phyloP scores from a whole-genome alignment of 2,113 vertebrate genomes.

The Dasyurus viverrinus region DNA sequence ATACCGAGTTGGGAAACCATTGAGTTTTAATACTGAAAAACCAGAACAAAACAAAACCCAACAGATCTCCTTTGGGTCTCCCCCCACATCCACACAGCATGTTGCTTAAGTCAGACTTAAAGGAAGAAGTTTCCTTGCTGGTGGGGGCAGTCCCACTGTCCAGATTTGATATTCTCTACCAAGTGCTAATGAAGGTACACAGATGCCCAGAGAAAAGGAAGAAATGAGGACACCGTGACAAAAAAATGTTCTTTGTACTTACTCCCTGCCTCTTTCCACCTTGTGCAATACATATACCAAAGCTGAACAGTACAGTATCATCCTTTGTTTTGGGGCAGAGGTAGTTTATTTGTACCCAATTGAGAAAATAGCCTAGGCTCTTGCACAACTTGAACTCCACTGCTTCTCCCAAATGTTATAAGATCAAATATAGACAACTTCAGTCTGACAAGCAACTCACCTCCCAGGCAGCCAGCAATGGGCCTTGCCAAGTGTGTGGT shows the following conservation, averaged over 20 bases:
- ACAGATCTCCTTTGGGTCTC: not conserved
- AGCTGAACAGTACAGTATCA: not conserved
- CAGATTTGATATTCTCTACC: conserved; percentile 52
- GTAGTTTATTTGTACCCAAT: conserved; percentile 39
- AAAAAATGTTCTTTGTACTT: not conserved
- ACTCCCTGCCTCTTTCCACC: not conserved
- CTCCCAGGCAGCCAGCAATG: conserved; percentile 50
- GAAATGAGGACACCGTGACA: not conserved
- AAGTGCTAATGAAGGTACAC: not conserved
- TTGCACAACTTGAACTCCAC: not conserved
- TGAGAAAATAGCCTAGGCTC: conserved; percentile 41
- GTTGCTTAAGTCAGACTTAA: not conserved
- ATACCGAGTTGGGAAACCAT: not conserved
- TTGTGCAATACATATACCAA: not conserved
- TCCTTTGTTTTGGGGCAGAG: not conserved
- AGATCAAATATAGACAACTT: conserved; percentile 44
- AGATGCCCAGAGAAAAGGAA: conserved; percentile 33
- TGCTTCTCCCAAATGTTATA: not conserved
- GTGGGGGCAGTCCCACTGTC: conserved; percentile 36
- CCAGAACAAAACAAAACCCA: not conserved
- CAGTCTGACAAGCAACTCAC: not conserved
- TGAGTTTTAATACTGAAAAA: not conserved
- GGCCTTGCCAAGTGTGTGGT: not conserved
- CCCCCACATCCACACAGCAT: not conserved
- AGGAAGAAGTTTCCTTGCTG: not conserved